Evolutionary conservation across 2,797 vertebrate species (phyloP), one percentile per base, ranked within the genome.

Genomic region (Triplophysa yarkandensis): DNA sequence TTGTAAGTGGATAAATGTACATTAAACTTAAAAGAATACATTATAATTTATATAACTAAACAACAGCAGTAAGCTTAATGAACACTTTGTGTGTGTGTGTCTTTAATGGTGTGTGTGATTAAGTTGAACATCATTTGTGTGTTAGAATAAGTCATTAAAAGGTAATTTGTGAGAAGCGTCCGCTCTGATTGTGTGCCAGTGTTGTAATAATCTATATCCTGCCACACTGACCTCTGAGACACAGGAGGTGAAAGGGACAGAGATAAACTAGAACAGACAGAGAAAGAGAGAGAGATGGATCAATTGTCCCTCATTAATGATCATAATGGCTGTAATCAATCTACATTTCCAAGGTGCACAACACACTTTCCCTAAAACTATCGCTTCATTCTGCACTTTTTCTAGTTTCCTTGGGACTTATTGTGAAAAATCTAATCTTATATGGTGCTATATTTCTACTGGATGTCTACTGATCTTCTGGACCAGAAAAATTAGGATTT

Each of bases 281-380:
- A 67, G 30, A 46, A 74, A 32, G 52, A 64, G 28, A 77, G 48
- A 55, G 50, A 55, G 50, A 11, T 44, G 73, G 54, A 88, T 89
- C 88, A 89, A 90, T 91, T 87, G 80, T 75, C 83, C 84, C 87
- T 92, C 90, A 88, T 91, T 92, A 92, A 88, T 88, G 88, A 81
- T 83, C 81, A 79, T 90, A 92, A 91, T 90, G 90, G 88, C 88
- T 84, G 88, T 84, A 87, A 93, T 93, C 91, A 86, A 90, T 88
- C 87, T 87, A 83, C 74, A 36, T 67, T 57, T 74, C 77, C 27
- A 11, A 2, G 1, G 36, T 41, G 39, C 21, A 30, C 11, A 30
- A 25, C 43, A 46, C 68, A 48, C 39, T 78, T 77, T 78, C 70
- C 39, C 77, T 64, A 68, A 52, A 73, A 34, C 19, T 25, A 66